Base-by-base conservation (phyloP, 2,888 invertebrate genomes). In the Clostera curtula region DNA sequence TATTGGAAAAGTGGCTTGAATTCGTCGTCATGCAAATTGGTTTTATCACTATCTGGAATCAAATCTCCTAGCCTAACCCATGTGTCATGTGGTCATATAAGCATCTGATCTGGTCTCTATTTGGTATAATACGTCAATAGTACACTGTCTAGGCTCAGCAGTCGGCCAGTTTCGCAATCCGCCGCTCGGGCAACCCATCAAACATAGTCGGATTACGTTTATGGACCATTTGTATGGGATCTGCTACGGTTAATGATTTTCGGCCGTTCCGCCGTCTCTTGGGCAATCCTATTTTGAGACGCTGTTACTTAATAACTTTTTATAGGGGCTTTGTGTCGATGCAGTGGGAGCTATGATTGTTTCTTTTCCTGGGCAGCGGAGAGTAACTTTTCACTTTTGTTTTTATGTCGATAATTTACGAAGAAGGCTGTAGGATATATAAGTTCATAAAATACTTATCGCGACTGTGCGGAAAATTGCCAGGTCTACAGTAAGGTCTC, bases 171-270 rank as follows among this genome's bases (percentile, higher is more conserved):
- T 65, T 68, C 58, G 60, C 66, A 71, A 69, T 55, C 54, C 43
- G 43, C 38, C 44, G 52, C 44, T 57, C 42, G 49, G 51, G 49
- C 48, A 50, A 55, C 58, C 65, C 67, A 71, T 73, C 70, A 62
- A 72, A 69, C 72, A 73, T 65, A 70, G 72, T 73, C 67, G 68
- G 75, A 75, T 75, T 74, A 76, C 61, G 55, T 73, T 73, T 73
- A 77, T 72, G 58, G 68, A 57, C 69, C 72, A 74, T 75, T 77
- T 75, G 64, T 74, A 73, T 70, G 66, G 67, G 70, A 69, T 76
- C 71, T 65, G 67, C 63, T 67, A 70, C 68, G 71, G 61, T 69
- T 74, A 70, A 74, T 71, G 71, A 72, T 72, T 73, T 58, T 69
- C 59, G 63, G 56, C 49, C 60, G 49, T 56, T 62, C 51, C 51